phyloP scores from a whole-genome alignment of 1,140 invertebrate genomes.

The Euura saliciscinereae region DNA sequence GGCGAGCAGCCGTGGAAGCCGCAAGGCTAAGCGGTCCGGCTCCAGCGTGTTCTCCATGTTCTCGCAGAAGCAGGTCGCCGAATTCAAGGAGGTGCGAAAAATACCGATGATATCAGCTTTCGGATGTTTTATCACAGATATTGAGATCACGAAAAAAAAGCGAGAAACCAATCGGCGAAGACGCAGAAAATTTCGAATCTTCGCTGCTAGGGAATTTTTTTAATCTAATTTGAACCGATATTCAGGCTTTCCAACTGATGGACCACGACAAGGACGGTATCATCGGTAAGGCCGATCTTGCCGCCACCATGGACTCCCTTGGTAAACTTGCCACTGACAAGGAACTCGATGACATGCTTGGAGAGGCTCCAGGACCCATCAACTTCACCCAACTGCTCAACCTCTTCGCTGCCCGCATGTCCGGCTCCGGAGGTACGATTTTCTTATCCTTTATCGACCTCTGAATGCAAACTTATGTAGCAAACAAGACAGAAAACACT shows the following conservation, averaged over 20 bases:
- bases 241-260: constrained; percentile 95
- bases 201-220: neutral
- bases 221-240: constrained; percentile 10
- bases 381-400: constrained; percentile 95
- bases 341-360: constrained; percentile 90
- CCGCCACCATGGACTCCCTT: constrained; percentile 93
- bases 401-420: constrained; percentile 90
- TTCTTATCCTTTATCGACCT: too few species aligned
- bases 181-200: neutral
- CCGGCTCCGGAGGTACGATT: constrained; percentile 70
- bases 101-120: too few species aligned
- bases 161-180: too few species aligned
- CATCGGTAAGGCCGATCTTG: constrained; percentile 94
- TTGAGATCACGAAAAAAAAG: too few species aligned
- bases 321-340: constrained; percentile 89
- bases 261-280: constrained; percentile 98
- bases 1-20: constrained; percentile 80
- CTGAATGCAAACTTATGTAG: too few species aligned
- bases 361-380: constrained; percentile 89
- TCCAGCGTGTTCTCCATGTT: constrained; percentile 97
- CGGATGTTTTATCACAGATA: too few species aligned
- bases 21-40: constrained; percentile 82
- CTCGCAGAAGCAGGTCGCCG: constrained; percentile 91
- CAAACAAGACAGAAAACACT: too few species aligned
- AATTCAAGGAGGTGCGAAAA: constrained; percentile 88